Evolutionary conservation across 2,797 vertebrate species (phyloP), one percentile per base, ranked within the genome.

Genomic region (Diplodus puntazzo): DNA sequence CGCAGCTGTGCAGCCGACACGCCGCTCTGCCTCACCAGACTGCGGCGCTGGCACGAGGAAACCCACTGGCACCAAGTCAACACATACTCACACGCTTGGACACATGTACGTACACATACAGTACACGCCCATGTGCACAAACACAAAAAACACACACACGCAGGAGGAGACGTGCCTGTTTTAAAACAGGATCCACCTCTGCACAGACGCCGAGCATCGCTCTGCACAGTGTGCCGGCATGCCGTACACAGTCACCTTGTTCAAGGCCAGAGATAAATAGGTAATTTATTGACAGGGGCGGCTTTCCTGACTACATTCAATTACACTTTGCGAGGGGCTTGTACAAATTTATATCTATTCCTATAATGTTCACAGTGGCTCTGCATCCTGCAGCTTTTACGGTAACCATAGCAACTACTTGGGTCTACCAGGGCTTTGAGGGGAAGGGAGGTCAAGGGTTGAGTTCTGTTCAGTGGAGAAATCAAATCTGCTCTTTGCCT

Each of bases 361-460:
- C 85, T 87, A 60, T 83, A 83, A 85, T 85, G 77, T 72, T 88
- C 73, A 62, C 71, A 58, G 83, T 21, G 2, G 75, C 69, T 80
- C 81, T 62, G 81, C 79, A 77, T 87, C 80, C 81, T 83, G 82
- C 85, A 80, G 71, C 82, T 91, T 34, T 89, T 81, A 80, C 73
- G 60, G 94, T 94, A 88, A 91, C 93, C 93, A 94, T 93, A 88
- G 93, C 91, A 94, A 94, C 94, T 81, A 80, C 79, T 84, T 80
- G 83, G 85, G 87, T 84, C 87, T 70, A 77, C 66, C 54, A 57
- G 74, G 86, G 88, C 83, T 89, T 82, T 59, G 73, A 90, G 91
- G 88, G 86, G 83, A 85, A 85, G 70, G 79, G 62, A 83, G 92
- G 94, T 94, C 93, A 93, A 92, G 85, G 92, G 92, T 92, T 90